These are phyloP conservation scores for Promerops cafer DNA, from an alignment of 2,113 vertebrate genomes.

Conservation along the genomic window DNA sequence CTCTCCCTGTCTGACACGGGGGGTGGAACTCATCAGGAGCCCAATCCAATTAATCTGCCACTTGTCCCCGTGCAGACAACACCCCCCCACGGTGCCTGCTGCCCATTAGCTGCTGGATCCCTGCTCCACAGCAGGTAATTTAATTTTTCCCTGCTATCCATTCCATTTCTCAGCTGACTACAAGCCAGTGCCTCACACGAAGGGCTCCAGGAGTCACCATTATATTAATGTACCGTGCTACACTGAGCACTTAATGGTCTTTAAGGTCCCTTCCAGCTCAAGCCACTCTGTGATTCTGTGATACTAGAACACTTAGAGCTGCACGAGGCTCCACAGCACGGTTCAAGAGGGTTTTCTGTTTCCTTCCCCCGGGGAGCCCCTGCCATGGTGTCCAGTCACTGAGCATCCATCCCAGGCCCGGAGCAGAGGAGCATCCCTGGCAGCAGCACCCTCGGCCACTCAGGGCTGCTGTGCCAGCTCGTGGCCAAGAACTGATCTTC, in stretches of 20 bases:
- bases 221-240: neutral
- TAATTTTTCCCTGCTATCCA: neutral
- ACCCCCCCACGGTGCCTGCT: neutral
- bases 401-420: neutral
- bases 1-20: rapidly evolving
- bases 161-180: neutral
- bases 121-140: neutral
- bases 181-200: neutral
- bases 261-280: neutral
- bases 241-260: neutral
- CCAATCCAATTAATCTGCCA: neutral
- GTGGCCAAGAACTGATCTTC: rapidly evolving
- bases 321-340: rapidly evolving
- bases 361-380: neutral
- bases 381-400: rapidly evolving
- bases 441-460: neutral
- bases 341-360: neutral
- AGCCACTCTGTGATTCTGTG: neutral
- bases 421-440: neutral
- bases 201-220: neutral
- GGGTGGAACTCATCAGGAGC: rapidly evolving
- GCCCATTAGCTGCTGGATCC: neutral
- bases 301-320: neutral
- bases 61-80: neutral
- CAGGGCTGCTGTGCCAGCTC: neutral